Base-by-base conservation (phyloP, 2,888 invertebrate species). In the Aelia acuminata region DNA sequence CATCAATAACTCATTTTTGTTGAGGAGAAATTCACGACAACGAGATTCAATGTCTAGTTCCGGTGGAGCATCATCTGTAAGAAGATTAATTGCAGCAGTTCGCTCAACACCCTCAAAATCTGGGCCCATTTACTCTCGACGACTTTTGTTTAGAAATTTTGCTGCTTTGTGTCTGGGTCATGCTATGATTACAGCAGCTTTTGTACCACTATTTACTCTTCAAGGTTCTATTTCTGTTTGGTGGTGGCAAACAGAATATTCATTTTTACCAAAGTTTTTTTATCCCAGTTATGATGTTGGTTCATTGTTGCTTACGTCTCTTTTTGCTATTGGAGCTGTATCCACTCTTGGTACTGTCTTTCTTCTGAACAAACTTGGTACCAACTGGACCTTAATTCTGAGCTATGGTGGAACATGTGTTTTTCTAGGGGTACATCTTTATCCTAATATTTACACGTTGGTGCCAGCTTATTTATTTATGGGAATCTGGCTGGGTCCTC, bases 31-130 rank as follows among this genome's bases (percentile, higher is more conserved):
- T 0, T 90, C 92, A 85, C 89, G 89, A 89, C 89, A 90, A 91
- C 93, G 95, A 26, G 96, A 96, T 91, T 96, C 96, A 0, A 94
- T 95, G 88, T 94, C 95, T 47, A 96, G 96, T 85, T 96, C 96
- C 0, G 95, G 96, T 49, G 96, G 96, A 1, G 96, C 96, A 0
- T 95, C 95, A 0, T 96, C 96, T 1, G 96, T 96, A 18, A 94
- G 96, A 7, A 94, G 96, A 0, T 93, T 97, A 22, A 94, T 96
- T 87, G 95, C 95, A 0, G 93, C 93, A 26, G 94, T 91, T 7
- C 90, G 91, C 8, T 91, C 91, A 20, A 91, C 91, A 11, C 91
- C 91, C 11, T 91, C 92, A 50, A 90, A 91, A 57, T 89, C 91
- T 84, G 91, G 91, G 1, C 92, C 92, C 3, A 90, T 91, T 47